Conservation (phyloP, 2,113 vertebrate genomes). For the Syrmaticus mikado region DNA sequence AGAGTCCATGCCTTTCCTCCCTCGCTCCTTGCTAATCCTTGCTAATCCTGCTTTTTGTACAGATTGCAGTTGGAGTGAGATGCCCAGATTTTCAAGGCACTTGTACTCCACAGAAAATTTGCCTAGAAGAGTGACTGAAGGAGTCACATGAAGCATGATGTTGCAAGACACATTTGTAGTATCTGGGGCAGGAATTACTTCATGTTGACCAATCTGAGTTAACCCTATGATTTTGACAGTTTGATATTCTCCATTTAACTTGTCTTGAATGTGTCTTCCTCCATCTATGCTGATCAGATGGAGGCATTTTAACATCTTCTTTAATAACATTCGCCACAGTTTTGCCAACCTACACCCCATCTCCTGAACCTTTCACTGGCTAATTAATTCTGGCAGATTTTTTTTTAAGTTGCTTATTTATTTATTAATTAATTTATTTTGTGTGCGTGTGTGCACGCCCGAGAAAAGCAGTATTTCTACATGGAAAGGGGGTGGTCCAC, state of each 20-base stretch:
- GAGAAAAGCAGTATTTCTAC: neutral
- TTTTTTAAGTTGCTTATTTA: neutral
- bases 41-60: neutral
- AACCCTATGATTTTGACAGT: neutral
- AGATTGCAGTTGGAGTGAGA: neutral
- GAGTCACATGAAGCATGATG: neutral
- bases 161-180: neutral
- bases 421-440: neutral
- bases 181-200: neutral
- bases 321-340: neutral
- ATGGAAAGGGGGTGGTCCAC: neutral
- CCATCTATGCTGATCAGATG: neutral
- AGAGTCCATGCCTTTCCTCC: conserved; percentile 1
- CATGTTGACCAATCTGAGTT: neutral
- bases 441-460: neutral
- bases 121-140: neutral
- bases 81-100: neutral
- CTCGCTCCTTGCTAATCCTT: neutral
- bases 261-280: neutral
- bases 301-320: neutral
- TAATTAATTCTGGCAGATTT: neutral
- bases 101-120: neutral
- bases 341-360: neutral
- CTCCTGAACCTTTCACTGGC: neutral
- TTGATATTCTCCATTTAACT: neutral